phyloP scores from a whole-genome alignment of 2,888 invertebrate genomes.

The Bellardia bayeri region DNA sequence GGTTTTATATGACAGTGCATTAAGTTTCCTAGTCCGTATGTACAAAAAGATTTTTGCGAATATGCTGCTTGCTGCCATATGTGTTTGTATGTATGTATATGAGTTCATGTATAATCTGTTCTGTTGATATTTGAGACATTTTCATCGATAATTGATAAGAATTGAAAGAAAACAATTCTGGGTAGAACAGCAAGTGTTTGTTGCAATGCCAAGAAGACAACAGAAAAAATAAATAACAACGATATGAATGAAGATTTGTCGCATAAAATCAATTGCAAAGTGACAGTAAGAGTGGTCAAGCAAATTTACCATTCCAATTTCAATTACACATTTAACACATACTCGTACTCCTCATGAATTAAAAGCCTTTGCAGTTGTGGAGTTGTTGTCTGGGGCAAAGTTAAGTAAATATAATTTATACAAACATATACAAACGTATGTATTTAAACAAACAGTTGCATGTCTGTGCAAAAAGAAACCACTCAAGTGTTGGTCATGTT shows the following conservation, averaged over 20 bases:
- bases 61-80: background rate
- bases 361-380: slow-evolving; percentile 45
- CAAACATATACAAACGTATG: slow-evolving; percentile 11
- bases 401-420: slow-evolving; percentile 55
- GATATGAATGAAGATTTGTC: slow-evolving; percentile 34
- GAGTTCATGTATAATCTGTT: background rate
- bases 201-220: slow-evolving; percentile 12
- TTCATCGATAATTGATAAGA: slow-evolving; percentile 73
- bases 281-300: slow-evolving; percentile 15
- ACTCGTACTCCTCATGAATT: slow-evolving; percentile 27
- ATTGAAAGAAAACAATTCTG: slow-evolving; percentile 38
- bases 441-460: slow-evolving; percentile 15
- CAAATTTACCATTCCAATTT: slow-evolving; percentile 39
- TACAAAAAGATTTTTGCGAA: background rate
- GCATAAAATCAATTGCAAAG: slow-evolving; percentile 59
- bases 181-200: slow-evolving; percentile 16
- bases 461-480: slow-evolving; percentile 59
- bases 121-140: slow-evolving; percentile 67
- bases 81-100: slow-evolving; percentile 1
- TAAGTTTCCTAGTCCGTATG: slow-evolving; percentile 32
- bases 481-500: slow-evolving; percentile 66
- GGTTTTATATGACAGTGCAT: slow-evolving; percentile 68
- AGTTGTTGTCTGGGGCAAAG: slow-evolving; percentile 12
- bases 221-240: slow-evolving; percentile 13
- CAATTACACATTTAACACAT: slow-evolving; percentile 48